Evolutionary conservation across 92 coral and sea anemone genomes (phyloP).

Genomic region (Pocillopora meandrina): DNA sequence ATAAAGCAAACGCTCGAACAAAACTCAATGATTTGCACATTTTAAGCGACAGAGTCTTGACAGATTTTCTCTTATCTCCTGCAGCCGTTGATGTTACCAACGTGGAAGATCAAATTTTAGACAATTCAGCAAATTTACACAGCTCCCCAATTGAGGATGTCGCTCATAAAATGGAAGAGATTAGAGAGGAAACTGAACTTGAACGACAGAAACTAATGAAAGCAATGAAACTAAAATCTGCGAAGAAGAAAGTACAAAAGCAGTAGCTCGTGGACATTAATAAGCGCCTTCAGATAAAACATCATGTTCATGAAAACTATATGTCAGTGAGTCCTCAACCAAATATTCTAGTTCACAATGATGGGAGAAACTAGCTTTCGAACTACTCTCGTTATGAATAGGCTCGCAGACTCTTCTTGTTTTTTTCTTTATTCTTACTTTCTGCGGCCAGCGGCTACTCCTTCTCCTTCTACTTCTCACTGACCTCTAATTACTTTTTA

Average conservation of each 20-base stretch:
- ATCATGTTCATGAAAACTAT: too few relatives aligned
- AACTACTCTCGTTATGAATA: too few relatives aligned
- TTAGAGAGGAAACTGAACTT: slow-evolving; percentile 12
- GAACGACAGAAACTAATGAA: slow-evolving; percentile 8
- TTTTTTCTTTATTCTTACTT: too few relatives aligned
- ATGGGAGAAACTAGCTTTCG: too few relatives aligned
- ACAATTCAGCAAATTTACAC: slow-evolving; percentile 43
- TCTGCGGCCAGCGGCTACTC: too few relatives aligned
- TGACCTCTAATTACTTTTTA: too few relatives aligned
- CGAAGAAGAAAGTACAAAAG: not conserved
- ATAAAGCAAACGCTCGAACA: too few relatives aligned
- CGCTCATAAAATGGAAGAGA: slow-evolving; percentile 19
- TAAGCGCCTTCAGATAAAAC: too few relatives aligned
- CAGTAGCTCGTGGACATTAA: not conserved
- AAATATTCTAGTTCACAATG: too few relatives aligned
- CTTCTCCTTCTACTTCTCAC: too few relatives aligned
- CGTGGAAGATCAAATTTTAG: slow-evolving; percentile 51
- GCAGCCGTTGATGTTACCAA: slow-evolving; percentile 40
- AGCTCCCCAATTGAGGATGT: slow-evolving; percentile 46
- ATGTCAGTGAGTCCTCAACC: too few relatives aligned
- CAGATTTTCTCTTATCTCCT: not conserved
- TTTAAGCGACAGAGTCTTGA: not conserved
- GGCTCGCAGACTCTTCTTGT: too few relatives aligned
- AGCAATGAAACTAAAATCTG: slow-evolving; percentile 14
- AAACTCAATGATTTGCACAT: not conserved